These are phyloP conservation scores for Ptyas mucosa DNA, from an alignment of 2,113 vertebrate species.

Conservation along the genomic window DNA sequence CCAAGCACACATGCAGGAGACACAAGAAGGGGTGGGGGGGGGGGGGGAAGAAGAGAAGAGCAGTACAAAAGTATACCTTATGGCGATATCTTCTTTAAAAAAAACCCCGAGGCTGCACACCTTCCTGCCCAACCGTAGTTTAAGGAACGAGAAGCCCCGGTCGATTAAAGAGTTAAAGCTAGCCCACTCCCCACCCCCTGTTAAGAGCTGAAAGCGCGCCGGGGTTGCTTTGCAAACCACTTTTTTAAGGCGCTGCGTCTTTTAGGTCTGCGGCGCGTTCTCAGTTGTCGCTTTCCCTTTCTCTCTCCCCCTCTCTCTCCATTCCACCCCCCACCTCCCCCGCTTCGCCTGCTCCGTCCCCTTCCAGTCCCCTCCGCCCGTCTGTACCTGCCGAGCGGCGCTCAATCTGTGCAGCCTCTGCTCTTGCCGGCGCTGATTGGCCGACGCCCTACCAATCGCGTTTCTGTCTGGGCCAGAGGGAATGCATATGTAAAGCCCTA, in stretches of 20 bases:
- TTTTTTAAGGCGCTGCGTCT: constrained; percentile 24
- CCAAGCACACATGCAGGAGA: not conserved
- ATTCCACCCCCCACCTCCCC: constrained; percentile 39
- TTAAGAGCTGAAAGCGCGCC: not conserved
- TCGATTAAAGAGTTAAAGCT: constrained; percentile 53
- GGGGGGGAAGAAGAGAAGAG: not conserved
- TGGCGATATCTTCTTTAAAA: constrained; percentile 34
- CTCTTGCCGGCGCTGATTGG: constrained; percentile 83
- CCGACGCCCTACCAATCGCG: constrained; percentile 80
- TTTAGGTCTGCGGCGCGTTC: not conserved
- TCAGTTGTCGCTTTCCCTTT: not conserved
- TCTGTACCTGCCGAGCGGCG: constrained; percentile 70
- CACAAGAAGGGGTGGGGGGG: not conserved
- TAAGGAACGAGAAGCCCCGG: constrained; percentile 38
- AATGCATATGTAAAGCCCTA: constrained; percentile 89
- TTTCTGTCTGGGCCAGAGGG: constrained; percentile 75
- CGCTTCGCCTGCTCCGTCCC: constrained; percentile 16
- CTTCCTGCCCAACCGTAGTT: constrained; percentile 40
- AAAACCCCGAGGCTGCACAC: constrained; percentile 8
- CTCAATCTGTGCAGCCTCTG: constrained; percentile 67
- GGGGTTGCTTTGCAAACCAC: constrained; percentile 34
- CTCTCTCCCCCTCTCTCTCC: not conserved
- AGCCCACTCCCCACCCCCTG: not conserved
- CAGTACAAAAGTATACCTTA: constrained; percentile 57
- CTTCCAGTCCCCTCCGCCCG: constrained; percentile 41